Base-by-base conservation (phyloP, 2,888 invertebrate genomes). In the Ceriagrion tenellum region DNA sequence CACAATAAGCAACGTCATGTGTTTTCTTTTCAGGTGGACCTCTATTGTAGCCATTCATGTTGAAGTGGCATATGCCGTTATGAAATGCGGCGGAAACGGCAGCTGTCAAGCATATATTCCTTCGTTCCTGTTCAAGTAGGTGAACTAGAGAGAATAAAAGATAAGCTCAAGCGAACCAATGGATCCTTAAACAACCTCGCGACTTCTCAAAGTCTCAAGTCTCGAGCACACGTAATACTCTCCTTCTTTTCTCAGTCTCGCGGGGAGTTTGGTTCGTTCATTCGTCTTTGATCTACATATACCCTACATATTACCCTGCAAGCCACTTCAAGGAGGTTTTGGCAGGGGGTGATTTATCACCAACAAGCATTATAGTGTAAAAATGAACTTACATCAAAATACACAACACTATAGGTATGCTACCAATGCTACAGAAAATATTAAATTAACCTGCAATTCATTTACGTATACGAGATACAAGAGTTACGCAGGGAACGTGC, bases 81-180 rank as follows among this genome's bases (percentile, higher is more conserved):
- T 81, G 81, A 81, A 81, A 47, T 16, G 81, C 81, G 81, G 35
- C 35, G 81, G 81, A 81, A 81, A 81, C 81, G 81, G 81, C 81
- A 81, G 81, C 81, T 81, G 81, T 81, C 81, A 81, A 4, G 81
- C 30, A 81, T 81, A 13, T 81, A 81, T 81, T 12, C 35, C 81
- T 69, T 81, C 35, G 30, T 30, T 16, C n/a, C 81, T 8, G 81
- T 35, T 81, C 81, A 35, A n/a, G 81, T 30, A 13, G 30, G 81
- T 35, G 18, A 26, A n/a, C 6, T 23, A 69, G 69, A 69, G 69
- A 13, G 81, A 81, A 81, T 12, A 81, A 81, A 81, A 35, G 35
- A 81, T 30, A 81, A 81, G 35, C 35, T 81, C 81, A 12, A 81
- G 30, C 1, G 35, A n/a, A 18, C 81, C 30, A 81, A 81, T 35